Base-by-base conservation (phyloP, 2,888 invertebrate species). In the Volucella zonaria region DNA sequence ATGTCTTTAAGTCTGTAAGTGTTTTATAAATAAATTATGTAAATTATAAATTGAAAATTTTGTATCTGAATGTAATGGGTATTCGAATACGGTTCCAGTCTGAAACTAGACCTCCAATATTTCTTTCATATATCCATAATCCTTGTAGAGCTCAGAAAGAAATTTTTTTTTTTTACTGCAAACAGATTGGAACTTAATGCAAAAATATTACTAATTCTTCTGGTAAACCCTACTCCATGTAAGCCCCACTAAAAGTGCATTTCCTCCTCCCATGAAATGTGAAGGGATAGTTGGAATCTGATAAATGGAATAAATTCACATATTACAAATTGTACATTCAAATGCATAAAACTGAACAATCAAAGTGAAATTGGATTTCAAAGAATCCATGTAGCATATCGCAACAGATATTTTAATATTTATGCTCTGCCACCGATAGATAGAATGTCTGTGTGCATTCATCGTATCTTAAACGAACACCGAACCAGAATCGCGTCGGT, bases 361-460 rank as follows among this genome's bases (percentile, higher is more conserved):
- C 67, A 71, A 68, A 67, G 51, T 73, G 56, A 73, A 81, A 85
- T 81, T 77, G 76, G 68, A 76, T 85, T 85, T 58, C 59, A 77
- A 80, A 61, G 73, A 67, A 80, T 76, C 61, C 42, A 38, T 71
- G 62, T 54, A 76, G 67, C 66, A 75, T 45, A 76, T 71, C 71
- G 54, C 51, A 56, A 56, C 51, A 71, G 49, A 76, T 78, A 85
- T 85, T 85, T 81, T 77, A 85, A 85, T 80, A 85, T 85, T 80
- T 85, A 85, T 85, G 80, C 52, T 59, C 62, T 49, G 59, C 80
- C 40, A 71, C 49, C 71, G 43, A 52, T 52, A 61, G 42, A 31
- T 31, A 31, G 6, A 31, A 31, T 31, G 31, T 51, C 38, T 51
- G 15, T 75, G 23, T 79, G 54, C 18, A 76, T 54, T 66, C 67